Base-by-base conservation (phyloP, 1,140 invertebrate species). In the Leptinotarsa defecta region DNA sequence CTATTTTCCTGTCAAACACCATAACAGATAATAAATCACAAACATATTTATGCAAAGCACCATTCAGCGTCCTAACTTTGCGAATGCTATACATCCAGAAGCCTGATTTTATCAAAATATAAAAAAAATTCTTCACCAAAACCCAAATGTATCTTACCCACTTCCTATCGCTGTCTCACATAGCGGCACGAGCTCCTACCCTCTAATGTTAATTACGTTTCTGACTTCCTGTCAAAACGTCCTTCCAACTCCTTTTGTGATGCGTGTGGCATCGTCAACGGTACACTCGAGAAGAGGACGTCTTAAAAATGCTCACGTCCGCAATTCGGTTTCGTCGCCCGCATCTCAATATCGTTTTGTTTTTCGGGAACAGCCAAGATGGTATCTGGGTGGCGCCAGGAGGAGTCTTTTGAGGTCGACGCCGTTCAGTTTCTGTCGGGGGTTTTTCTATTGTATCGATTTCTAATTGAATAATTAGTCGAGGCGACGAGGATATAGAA, bases 271-370 rank as follows among this genome's bases (percentile, higher is more conserved):
- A 43, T 43, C 34, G 8, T 43, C 34, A 43, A 43, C 34, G 8
- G 15, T 57, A 57, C 13, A 57, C 52, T 57, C 52, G 15, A 15
- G 4, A 57, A 19, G n/a, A 57, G 52, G 52, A 19, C 52, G 17
- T 57, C 52, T 57, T 57, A 57, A 57, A 57, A 57, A 57, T 57
- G 52, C 52, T 57, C 52, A 57, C 52, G 52, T 57, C 52, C 52
- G n/a, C 52, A 57, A 57, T 57, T 57, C 52, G 52, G 52, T 57
- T 13, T 57, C 52, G 52, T n/a, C 52, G 17, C 52, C n/a, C n/a
- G 52, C 52, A 57, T 57, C 52, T 57, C 52, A 57, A 57, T 57
- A 13, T 19, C n/a, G n/a, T 57, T 57, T 57, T 57, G 52, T 57
- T 57, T 57, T 57, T 19, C 15, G 52, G 52, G 52, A 57, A 15